Conservation (phyloP, 2,888 invertebrate species). For the Isotomurus palustris region DNA sequence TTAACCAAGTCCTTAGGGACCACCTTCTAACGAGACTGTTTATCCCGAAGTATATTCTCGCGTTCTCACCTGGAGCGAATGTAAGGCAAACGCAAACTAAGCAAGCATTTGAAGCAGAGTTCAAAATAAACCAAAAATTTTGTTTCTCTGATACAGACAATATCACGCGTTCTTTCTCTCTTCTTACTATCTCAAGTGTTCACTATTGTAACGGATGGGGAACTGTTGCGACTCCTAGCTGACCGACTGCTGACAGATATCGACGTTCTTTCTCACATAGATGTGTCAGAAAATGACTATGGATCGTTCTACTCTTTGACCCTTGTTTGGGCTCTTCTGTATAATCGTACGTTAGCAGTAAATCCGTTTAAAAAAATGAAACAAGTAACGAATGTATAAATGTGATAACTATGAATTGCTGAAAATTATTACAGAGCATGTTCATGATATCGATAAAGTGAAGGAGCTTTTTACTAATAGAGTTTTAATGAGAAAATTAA, state of each 20-base stretch:
- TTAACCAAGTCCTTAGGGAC: conserved; percentile 90
- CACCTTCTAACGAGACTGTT: conserved; percentile 88
- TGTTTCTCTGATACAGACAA: conserved; percentile 56
- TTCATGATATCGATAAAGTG: conserved; percentile 13
- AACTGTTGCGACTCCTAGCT: conserved; percentile 83
- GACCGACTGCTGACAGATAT: conserved; percentile 83
- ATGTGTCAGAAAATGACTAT: conserved; percentile 91
- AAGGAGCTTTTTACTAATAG: conserved; percentile 26
- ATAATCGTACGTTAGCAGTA: conserved; percentile 82
- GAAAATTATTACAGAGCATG: conserved; percentile 10
- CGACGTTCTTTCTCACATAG: conserved; percentile 71
- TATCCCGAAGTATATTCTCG: too few relatives aligned
- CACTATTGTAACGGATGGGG: conserved; percentile 84
- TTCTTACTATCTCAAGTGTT: conserved; percentile 93
- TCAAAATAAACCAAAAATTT: neutral
- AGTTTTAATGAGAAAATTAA: neutral
- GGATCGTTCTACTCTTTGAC: conserved; percentile 83
- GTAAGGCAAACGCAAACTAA: neutral
- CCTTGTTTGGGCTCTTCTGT: conserved; percentile 49
- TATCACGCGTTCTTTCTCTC: conserved; percentile 83
- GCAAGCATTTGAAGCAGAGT: neutral
- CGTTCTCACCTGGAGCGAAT: conserved; percentile 73
- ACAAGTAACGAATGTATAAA: neutral
- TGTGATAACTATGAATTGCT: conserved; percentile 52
- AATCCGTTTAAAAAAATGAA: conserved; percentile 72